Conservation (phyloP, 2,113 vertebrate species). For the Thymallus thymallus region DNA sequence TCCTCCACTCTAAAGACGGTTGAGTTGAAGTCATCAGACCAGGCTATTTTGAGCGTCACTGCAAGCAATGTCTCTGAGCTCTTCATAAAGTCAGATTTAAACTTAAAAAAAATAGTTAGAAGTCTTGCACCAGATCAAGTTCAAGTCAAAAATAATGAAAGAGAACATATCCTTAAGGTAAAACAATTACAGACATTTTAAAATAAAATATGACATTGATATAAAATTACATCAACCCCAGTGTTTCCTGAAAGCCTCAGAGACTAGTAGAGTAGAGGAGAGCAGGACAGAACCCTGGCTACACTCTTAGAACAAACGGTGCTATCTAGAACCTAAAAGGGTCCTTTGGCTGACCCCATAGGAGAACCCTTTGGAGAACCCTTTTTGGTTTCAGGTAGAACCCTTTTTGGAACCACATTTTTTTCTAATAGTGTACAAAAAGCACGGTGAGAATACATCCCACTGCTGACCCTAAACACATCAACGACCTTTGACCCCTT, state of each 20-base stretch:
- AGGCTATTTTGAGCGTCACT: background rate
- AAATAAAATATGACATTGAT: background rate
- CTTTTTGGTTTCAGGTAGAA: too few species aligned
- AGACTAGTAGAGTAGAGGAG: slow-evolving; percentile 6
- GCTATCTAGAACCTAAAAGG: too few species aligned
- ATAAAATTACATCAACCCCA: background rate
- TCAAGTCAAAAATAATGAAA: too few species aligned
- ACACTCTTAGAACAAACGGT: too few species aligned
- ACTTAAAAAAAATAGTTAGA: background rate
- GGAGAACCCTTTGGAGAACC: too few species aligned
- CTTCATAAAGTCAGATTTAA: background rate
- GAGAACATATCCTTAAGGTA: background rate
- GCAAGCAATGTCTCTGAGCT: background rate
- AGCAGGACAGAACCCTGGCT: background rate
- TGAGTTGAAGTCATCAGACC: slow-evolving; percentile 6
- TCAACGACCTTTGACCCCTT: slow-evolving; percentile 44
- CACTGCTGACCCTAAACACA: slow-evolving; percentile 30
- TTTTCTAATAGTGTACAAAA: too few species aligned
- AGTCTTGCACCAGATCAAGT: too few species aligned
- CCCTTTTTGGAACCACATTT: too few species aligned
- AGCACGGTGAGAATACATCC: background rate
- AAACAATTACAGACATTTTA: background rate
- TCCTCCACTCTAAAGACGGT: background rate
- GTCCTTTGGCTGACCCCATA: too few species aligned
- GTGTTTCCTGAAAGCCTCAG: background rate